Evolutionary conservation across 2,888 invertebrate genomes (phyloP), one percentile per base, ranked within the genome.

Genomic region (Megamerina dolium): DNA sequence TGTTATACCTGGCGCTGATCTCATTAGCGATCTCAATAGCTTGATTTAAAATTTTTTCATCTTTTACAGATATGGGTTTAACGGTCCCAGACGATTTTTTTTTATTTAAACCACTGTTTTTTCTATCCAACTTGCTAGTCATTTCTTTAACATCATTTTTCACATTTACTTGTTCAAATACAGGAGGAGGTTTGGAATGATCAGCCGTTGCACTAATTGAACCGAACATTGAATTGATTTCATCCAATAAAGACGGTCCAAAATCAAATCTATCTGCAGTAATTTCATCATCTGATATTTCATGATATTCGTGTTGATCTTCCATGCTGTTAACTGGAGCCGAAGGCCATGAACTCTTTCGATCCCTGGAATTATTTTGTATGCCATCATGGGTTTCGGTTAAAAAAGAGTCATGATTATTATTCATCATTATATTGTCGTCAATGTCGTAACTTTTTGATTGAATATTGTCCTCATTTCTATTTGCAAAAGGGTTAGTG

Each of bases 21-120:
- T 94, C 92, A 68, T 91, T 91, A 16, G 93, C 94, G 73, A 94
- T 79, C 40, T 91, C 91, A 49, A 94, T 92, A 1, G 94, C 95
- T 16, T 87, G 87, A 59, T 95, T 90, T 47, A 96, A 75, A 8
- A 90, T 89, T 68, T 84, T 88, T 67, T 91, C 85, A 63, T 95
- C 95, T 48, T 92, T 85, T 0, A 92, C 87, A 10, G 94, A 94
- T 73, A 96, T 93, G 3, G 86, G 90, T 69, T 94, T 95, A 63
- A 94, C 86, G 2, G 61, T 60, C 0, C 80, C 75, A 18, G 75
- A 74, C 23, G 65, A 55, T 40, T 70, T 70, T 48, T 68, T 72
- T 29, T 50, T 52, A 4, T 49, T 37, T 3, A 38, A 29, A 4
- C 37, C 30, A 35, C 50, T 50, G 38, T 56, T 61, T 46, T 64